Conservation (phyloP, 2,113 vertebrate genomes). For the Oryctolagus cuniculus region mOryCun1.1 NC_091444.1:18843501-18844000, state of each 20-base stretch:
- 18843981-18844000: not conserved
- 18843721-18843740: not conserved
- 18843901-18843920: conserved; percentile 67
- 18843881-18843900: not conserved
- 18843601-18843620: too few relatives aligned
- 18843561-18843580: not conserved
- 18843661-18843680: not conserved
- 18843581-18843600: not conserved
- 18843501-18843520: not conserved
- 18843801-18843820: conserved; percentile 46
- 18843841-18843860: not conserved
- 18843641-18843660: not conserved
- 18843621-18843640: not conserved
- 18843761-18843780: conserved; percentile 27
- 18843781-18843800: conserved; percentile 34
- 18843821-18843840: not conserved
- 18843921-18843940: conserved; percentile 24
- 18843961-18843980: conserved; percentile 57
- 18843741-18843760: not conserved
- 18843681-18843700: not conserved
- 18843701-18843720: not conserved
- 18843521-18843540: not conserved
- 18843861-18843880: not conserved
- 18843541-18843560: not conserved
- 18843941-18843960: conserved; percentile 68